phyloP scores from a whole-genome alignment of 2,797 vertebrate genomes.

The Myotis vivesi region DNA sequence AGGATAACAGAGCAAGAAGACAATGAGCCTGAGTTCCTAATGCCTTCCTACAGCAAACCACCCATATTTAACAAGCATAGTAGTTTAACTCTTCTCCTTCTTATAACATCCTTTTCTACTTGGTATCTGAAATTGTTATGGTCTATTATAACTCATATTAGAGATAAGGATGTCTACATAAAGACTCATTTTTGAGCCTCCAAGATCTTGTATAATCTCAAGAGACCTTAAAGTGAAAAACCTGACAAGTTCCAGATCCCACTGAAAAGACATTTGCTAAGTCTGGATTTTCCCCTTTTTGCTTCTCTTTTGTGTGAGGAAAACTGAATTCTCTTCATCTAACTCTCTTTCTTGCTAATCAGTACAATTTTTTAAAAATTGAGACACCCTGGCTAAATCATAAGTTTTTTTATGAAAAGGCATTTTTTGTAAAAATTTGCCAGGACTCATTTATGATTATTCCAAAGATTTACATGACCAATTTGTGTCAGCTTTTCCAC shows the following conservation, averaged over 20 bases:
- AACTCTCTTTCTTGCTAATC: background rate
- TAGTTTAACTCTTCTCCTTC: background rate
- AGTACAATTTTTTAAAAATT: slow-evolving; percentile 11
- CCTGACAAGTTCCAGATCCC: background rate
- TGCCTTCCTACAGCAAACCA: background rate
- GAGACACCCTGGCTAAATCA: background rate
- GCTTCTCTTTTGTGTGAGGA: background rate
- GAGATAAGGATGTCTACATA: background rate
- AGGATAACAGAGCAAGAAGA: background rate
- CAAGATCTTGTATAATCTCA: background rate
- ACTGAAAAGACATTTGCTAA: background rate
- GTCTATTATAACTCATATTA: background rate
- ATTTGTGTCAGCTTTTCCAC: slow-evolving; percentile 25
- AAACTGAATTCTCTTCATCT: background rate
- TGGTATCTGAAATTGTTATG: background rate
- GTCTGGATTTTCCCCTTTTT: background rate
- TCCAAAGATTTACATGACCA: slow-evolving; percentile 28
- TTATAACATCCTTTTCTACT: background rate
- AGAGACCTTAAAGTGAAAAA: background rate
- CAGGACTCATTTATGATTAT: slow-evolving; percentile 34
- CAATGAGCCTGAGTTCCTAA: background rate
- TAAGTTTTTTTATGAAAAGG: slow-evolving; percentile 47
- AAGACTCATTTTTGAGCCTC: background rate
- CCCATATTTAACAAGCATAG: background rate
- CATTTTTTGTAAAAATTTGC: slow-evolving; percentile 42